Evolutionary conservation across 2,888 invertebrate species (phyloP), one percentile per base, ranked within the genome.

Genomic region (Halocaridina rubra): DNA sequence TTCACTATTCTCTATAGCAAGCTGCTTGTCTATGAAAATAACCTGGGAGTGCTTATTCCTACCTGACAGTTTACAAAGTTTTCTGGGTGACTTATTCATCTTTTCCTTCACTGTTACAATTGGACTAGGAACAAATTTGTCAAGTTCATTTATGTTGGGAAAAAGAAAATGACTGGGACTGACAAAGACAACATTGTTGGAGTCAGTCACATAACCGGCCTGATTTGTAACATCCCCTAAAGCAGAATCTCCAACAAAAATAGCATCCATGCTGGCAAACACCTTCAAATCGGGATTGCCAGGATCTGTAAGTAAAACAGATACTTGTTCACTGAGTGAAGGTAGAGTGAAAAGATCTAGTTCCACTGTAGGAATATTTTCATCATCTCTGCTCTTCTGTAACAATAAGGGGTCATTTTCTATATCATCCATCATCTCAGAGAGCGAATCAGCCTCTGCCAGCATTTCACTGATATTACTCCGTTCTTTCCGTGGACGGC

Each of bases 241-340:
- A 10, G 86, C 81, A 24, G 79, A 80, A 71, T 88, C 88, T 5
- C 88, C 85, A 7, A 88, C 88, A 79, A 88, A 88, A 30, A 88
- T 86, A 19, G 88, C 81, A 59, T 86, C 88, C 81, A 86, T 81
- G 74, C 79, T 88, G 13, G 88, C 84, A 69, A 79, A 86, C 22
- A 88, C 84, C 46, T 88, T 88, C 61, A 88, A 85, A 59, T 88
- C 86, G 2, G 88, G 88, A 32, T 88, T 88, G 13, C 81, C 30
- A 0, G 86, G 88, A n/a, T 88, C 88, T 16, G 84, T 81, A 7
- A 88, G 84, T n/a, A 88, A 71, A 13, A 88, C 81, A 33, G 88
- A 80, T 30, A 84, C 46, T 22, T 88, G 76, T 24, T 85, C 84
- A 78, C 84, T 84, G 27, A 72, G 59, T 2, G 88, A 84, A n/a